Conservation (phyloP, 2,888 invertebrate genomes). For the Leptothorax acervorum region DNA sequence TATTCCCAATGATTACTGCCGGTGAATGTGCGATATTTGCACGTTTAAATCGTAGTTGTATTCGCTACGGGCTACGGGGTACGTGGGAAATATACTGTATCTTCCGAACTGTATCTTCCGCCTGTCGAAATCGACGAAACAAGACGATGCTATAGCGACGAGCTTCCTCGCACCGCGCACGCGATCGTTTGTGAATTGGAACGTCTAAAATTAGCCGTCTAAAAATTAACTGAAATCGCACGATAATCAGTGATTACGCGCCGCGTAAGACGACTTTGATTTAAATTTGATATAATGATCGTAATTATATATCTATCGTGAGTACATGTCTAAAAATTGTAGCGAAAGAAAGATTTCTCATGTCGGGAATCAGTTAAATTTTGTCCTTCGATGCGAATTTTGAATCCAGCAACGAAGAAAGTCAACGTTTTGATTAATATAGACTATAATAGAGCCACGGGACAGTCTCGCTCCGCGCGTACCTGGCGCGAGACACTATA, state of each 20-base stretch:
- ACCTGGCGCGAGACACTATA: no score
- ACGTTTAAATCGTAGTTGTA: not conserved
- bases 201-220: slow-evolving; percentile 12
- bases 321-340: not conserved
- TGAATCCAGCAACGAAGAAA: not conserved
- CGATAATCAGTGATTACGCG: not conserved
- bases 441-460: no score
- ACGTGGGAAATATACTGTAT: not conserved
- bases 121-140: slow-evolving; percentile 45
- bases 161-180: not conserved
- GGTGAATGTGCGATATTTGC: slow-evolving; percentile 37
- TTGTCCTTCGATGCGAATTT: not conserved
- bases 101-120: slow-evolving; percentile 22
- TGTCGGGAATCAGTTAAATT: not conserved
- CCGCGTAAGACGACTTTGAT: not conserved
- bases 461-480: no score
- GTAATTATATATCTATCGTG: not conserved
- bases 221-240: not conserved
- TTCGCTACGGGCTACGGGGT: slow-evolving; percentile 15
- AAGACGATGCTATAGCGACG: slow-evolving; percentile 34
- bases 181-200: slow-evolving; percentile 16
- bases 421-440: no score
- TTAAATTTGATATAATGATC: not conserved
- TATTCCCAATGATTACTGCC: slow-evolving; percentile 5
- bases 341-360: not conserved